Evolutionary conservation across 2,888 invertebrate species (phyloP), one percentile per base, ranked within the genome.

Genomic region (Drepana falcataria): DNA sequence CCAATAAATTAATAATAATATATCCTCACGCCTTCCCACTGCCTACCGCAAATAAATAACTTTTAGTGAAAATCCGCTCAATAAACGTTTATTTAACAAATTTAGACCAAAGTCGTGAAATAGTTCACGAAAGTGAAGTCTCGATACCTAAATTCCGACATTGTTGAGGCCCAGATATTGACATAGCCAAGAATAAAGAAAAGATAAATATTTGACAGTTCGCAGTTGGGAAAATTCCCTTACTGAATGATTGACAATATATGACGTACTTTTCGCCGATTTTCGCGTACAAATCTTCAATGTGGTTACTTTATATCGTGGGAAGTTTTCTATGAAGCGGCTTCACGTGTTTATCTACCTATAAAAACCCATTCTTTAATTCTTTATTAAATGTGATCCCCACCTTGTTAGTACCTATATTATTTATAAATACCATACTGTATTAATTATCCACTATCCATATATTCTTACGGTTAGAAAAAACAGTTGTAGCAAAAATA

Each of bases 191-290:
- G 66, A 75, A 74, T 73, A 74, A 71, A 73, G 73, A 69, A 69
- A 73, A 73, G 68, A 79, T 76, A 77, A 79, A 82, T 80, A 84
- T 84, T 83, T 84, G 83, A 82, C 80, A 80, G 77, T 79, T 77
- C 69, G 71, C 73, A 71, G 75, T 72, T 71, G 71, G 71, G 68
- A 76, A 76, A 77, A 77, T 73, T 75, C 69, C 64, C 68, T 68
- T 68, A 63, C 64, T 65, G 73, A 74, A 77, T 81, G 78, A 83
- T 82, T 82, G 79, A 81, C 77, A 81, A 79, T 75, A 76, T 70
- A 69, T 68, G 67, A 68, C 66, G 61, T 66, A 67, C 64, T 69
- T 78, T 77, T 72, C 68, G 59, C 64, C 59, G 65, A 70, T 65
- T 69, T 70, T 66, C 58, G 59, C 61, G 63, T 60, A 63, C 61